A percentile compares a stretch with the other conserved stretches of the same genome.
phyloP scores from a whole-genome alignment of 2,888 invertebrate species.

The Caenorhabditis uteleia region DNA sequence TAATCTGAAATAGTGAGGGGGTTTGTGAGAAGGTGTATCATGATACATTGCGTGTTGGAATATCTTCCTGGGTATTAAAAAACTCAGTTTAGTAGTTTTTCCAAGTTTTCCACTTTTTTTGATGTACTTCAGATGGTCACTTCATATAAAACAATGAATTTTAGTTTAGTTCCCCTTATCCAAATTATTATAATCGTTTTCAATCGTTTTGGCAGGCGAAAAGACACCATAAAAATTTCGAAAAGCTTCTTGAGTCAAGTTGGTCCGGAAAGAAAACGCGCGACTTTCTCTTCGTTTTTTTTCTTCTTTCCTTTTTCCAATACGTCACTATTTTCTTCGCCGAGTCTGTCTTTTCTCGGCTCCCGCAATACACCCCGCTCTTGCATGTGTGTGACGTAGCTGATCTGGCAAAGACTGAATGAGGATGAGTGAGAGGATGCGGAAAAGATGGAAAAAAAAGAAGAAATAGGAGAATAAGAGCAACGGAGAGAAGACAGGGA shows the following conservation, averaged over 20 bases:
- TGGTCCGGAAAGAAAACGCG: neutral
- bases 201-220: too few relatives aligned
- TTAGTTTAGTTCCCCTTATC: neutral
- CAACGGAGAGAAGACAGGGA: constrained; percentile 1
- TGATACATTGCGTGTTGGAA: constrained; percentile 34
- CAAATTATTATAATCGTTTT: too few relatives aligned
- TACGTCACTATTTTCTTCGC: neutral
- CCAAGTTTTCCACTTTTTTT: neutral
- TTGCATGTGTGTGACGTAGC: constrained; percentile 29
- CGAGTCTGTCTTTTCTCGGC: neutral
- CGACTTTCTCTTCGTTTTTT: constrained; percentile 1
- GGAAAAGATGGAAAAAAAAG: constrained; percentile 8
- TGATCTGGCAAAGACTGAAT: constrained; percentile 43
- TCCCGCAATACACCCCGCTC: neutral
- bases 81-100: neutral
- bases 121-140: neutral
- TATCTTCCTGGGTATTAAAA: neutral
- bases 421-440: constrained; percentile 5
- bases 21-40: constrained; percentile 11
- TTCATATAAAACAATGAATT: neutral
- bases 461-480: constrained; percentile 6
- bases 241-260: constrained; percentile 1
- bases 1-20: neutral
- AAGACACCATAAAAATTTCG: too few relatives aligned
- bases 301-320: neutral